Evolutionary conservation across 2,888 invertebrate genomes (phyloP).

Genomic region (Campoplex capitator): DNA sequence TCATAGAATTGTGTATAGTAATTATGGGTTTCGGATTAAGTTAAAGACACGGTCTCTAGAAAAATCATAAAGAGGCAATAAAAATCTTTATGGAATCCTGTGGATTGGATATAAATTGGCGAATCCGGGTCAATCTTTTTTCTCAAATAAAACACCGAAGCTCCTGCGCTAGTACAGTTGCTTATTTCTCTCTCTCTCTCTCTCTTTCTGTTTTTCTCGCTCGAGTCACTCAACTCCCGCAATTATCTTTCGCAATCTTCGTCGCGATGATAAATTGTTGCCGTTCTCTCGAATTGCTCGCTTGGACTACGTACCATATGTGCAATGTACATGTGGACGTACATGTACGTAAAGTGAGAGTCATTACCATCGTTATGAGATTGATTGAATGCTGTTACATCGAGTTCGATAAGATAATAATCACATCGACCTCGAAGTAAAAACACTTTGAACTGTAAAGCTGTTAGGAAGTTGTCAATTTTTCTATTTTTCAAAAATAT

Average conservation of each 20-base stretch:
- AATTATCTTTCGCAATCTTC: slow-evolving; percentile 67
- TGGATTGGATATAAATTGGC: neutral
- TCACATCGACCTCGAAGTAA: slow-evolving; percentile 16
- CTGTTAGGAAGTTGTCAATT: neutral
- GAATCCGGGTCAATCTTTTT: slow-evolving; percentile 44
- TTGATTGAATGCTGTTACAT: slow-evolving; percentile 52
- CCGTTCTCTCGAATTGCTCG: slow-evolving; percentile 58
- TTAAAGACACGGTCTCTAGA: neutral
- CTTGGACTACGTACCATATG: neutral
- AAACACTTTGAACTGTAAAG: neutral
- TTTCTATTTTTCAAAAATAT: neutral
- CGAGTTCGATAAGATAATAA: slow-evolving; percentile 48
- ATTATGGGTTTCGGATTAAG: neutral
- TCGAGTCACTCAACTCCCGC: slow-evolving; percentile 55
- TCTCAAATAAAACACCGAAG: slow-evolving; percentile 16
- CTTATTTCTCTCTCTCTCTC: neutral
- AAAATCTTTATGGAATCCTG: slow-evolving; percentile 1
- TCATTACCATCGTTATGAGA: slow-evolving; percentile 48
- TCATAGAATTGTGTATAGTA: neutral
- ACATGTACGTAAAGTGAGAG: slow-evolving; percentile 15
- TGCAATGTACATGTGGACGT: neutral
- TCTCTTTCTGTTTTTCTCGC: slow-evolving; percentile 10
- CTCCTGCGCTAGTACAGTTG: slow-evolving; percentile 11
- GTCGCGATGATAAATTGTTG: slow-evolving; percentile 62
- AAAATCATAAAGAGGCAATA: neutral